Conservation (phyloP, 2,113 vertebrate genomes). For the Motacilla alba region DNA sequence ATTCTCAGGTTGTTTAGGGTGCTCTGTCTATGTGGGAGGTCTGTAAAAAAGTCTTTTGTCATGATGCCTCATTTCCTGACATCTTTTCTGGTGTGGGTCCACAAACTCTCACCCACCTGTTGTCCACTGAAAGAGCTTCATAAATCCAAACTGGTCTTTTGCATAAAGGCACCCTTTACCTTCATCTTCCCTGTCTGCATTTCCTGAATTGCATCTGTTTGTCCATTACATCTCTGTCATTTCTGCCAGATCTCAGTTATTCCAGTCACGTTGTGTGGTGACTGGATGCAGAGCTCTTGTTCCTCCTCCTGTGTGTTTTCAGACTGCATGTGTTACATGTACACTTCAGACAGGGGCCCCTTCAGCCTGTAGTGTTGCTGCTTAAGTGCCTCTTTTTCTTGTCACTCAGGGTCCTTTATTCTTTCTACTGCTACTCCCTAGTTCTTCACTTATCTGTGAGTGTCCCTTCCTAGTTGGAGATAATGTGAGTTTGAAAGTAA, state of each 20-base stretch:
- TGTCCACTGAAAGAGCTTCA: background rate
- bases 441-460: background rate
- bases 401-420: background rate
- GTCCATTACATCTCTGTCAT: background rate
- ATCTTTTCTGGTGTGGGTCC: background rate
- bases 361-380: background rate
- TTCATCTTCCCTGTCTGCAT: background rate
- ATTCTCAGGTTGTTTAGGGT: background rate
- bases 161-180: background rate
- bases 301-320: background rate
- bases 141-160: background rate
- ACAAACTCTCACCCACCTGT: background rate
- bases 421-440: background rate
- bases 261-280: background rate
- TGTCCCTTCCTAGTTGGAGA: background rate
- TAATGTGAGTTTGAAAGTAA: background rate
- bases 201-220: background rate
- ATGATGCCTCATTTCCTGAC: fast-evolving
- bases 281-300: background rate
- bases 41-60: background rate
- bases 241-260: background rate
- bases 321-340: background rate
- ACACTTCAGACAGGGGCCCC: background rate
- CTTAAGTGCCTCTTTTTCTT: background rate
- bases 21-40: background rate